A percentile compares a stretch with the other conserved stretches of the same genome.
Evolutionary conservation across 1,140 invertebrate species (phyloP).

Genomic region (Pseudomyrmex flavicornis): DNA sequence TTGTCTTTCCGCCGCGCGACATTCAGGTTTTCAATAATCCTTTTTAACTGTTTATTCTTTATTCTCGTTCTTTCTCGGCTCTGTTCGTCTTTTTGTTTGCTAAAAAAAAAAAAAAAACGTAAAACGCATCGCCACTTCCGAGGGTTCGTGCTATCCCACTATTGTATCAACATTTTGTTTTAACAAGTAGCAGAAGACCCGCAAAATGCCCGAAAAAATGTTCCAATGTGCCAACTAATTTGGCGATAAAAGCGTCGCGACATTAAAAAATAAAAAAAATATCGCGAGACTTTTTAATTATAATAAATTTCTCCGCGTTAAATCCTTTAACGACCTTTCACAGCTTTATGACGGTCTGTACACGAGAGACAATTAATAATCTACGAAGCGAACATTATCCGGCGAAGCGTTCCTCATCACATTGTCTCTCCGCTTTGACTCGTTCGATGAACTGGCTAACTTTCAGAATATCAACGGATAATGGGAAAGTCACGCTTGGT

Average conservation of each 20-base stretch:
- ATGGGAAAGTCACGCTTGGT: conserved; percentile 49
- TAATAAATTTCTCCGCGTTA: neutral
- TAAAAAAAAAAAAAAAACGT: neutral
- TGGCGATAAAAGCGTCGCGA: neutral
- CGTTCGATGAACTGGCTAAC: conserved; percentile 26
- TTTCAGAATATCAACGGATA: conserved; percentile 41
- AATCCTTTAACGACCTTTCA: neutral
- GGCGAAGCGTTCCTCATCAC: neutral
- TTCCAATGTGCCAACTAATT: neutral
- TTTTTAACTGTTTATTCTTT: neutral
- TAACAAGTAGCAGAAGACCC: neutral
- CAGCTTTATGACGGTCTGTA: neutral
- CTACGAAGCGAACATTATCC: neutral
- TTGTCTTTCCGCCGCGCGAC: conserved; percentile 9
- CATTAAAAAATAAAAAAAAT: too few species aligned
- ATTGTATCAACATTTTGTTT: conserved; percentile 4
- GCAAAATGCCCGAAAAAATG: neutral
- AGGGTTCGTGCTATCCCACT: neutral
- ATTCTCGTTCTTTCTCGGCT: neutral
- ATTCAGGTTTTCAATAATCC: conserved; percentile 28
- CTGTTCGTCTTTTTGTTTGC: neutral
- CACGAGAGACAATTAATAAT: neutral
- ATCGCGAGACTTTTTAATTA: too few species aligned
- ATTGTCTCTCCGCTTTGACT: neutral
- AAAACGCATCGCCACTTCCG: neutral